Conservation (phyloP, 2,113 vertebrate species). For the Aptenodytes patagonicus region DNA sequence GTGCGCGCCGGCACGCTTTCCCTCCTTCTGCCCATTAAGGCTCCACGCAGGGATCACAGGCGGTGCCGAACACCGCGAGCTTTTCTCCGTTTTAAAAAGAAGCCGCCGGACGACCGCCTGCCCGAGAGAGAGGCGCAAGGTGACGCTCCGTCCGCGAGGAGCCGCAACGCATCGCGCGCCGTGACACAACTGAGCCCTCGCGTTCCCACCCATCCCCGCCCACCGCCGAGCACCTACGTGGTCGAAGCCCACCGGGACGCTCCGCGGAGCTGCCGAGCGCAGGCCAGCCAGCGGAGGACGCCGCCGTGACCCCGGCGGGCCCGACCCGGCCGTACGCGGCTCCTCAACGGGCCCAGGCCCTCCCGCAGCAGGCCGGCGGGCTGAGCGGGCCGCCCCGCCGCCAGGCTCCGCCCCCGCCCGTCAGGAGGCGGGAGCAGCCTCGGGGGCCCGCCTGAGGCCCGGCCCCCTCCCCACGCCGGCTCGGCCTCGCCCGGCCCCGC, state of each 20-base stretch:
- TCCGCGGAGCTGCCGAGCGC: background rate
- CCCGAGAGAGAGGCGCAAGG: too few species aligned
- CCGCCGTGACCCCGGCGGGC: background rate
- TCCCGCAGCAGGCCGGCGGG: background rate
- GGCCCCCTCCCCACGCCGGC: too few species aligned
- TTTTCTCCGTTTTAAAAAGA: background rate
- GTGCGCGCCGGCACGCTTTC: background rate
- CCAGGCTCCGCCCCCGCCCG: background rate
- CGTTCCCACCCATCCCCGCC: background rate
- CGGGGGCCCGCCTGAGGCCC: too few species aligned
- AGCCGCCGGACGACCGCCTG: background rate
- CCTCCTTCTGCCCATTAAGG: background rate
- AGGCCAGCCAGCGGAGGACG: background rate
- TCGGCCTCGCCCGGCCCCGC: too few species aligned
- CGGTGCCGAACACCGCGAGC: background rate
- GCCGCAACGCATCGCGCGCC: background rate
- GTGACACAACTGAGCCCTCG: fast-evolving
- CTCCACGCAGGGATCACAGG: too few species aligned
- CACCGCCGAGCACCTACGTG: background rate
- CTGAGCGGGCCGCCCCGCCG: background rate
- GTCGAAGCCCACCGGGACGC: background rate
- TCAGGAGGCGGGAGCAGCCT: background rate
- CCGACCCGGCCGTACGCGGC: background rate
- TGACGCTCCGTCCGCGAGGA: too few species aligned
- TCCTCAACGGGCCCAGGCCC: background rate